phyloP scores from a whole-genome alignment of 2,113 vertebrate genomes.

The Percopsis transmontana region DNA sequence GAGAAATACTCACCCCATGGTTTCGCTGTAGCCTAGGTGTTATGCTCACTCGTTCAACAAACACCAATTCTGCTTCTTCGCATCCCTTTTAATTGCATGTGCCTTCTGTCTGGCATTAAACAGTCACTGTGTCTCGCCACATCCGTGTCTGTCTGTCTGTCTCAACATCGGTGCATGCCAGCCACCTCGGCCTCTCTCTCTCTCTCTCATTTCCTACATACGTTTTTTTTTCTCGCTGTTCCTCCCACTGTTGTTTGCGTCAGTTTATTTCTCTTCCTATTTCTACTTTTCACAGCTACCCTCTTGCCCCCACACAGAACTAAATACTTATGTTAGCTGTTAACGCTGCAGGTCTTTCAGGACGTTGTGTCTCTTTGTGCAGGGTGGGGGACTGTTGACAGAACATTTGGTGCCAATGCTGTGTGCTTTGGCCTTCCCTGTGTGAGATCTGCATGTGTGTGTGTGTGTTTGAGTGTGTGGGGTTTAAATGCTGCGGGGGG shows the following conservation, averaged over 20 bases:
- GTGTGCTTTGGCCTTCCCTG: neutral
- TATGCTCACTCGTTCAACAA: neutral
- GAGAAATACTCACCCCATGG: constrained; percentile 46
- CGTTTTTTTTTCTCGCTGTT: constrained; percentile 49
- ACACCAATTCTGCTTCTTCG: neutral
- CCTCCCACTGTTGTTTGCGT: constrained; percentile 38
- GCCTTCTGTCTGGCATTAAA: neutral
- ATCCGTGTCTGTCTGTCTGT: constrained; percentile 1
- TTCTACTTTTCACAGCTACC: constrained; percentile 27
- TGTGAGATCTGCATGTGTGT: neutral
- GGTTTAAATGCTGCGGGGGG: no score
- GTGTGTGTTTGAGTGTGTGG: no score
- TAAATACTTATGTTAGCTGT: no score
- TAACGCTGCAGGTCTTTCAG: no score
- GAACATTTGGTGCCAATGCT: neutral
- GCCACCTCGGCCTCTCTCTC: constrained; percentile 51
- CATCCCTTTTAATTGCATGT: neutral
- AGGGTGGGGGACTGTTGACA: neutral
- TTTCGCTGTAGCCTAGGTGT: constrained; percentile 8
- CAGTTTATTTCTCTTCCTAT: constrained; percentile 5
- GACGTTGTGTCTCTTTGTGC: no score
- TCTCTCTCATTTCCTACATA: constrained; percentile 50
- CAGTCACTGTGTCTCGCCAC: constrained; percentile 10
- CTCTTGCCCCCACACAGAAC: no score
- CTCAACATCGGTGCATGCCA: constrained; percentile 20